Percentiles rank a stretch among this genome's conserved stretches.
Evolutionary conservation across 1,140 invertebrate genomes (phyloP).

Genomic region (Pachypsylla venusta): DNA sequence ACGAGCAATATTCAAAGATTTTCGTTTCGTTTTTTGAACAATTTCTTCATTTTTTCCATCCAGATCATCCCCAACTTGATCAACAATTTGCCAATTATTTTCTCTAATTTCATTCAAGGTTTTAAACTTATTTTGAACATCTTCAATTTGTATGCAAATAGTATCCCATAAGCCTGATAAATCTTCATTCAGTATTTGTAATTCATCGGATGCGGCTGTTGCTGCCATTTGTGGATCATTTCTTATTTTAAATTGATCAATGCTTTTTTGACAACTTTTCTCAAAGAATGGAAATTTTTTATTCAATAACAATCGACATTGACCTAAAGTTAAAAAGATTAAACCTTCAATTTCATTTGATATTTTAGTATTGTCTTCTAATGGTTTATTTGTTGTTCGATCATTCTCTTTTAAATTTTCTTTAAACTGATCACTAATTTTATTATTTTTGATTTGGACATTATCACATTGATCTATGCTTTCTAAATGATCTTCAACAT

Average conservation of each 20-base stretch:
- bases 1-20: too few relatives aligned
- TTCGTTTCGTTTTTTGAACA: too few relatives aligned
- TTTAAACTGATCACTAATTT: too few relatives aligned
- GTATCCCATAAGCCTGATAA: background rate
- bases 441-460: too few relatives aligned
- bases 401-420: too few relatives aligned
- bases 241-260: background rate
- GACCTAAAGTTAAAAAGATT: background rate
- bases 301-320: background rate
- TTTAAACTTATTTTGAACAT: background rate
- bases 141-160: slow-evolving; percentile 4
- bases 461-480: too few relatives aligned
- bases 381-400: too few relatives aligned
- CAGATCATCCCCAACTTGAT: too few relatives aligned
- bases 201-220: background rate
- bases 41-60: too few relatives aligned
- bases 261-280: background rate
- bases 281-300: slow-evolving; percentile 3
- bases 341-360: background rate
- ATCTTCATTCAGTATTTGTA: slow-evolving; percentile 1
- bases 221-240: background rate
- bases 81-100: too few relatives aligned
- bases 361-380: too few relatives aligned
- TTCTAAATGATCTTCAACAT: too few relatives aligned
- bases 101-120: background rate